Base-by-base conservation (phyloP, 2,888 invertebrate species). In the Melikaiella ostensackeni region DNA sequence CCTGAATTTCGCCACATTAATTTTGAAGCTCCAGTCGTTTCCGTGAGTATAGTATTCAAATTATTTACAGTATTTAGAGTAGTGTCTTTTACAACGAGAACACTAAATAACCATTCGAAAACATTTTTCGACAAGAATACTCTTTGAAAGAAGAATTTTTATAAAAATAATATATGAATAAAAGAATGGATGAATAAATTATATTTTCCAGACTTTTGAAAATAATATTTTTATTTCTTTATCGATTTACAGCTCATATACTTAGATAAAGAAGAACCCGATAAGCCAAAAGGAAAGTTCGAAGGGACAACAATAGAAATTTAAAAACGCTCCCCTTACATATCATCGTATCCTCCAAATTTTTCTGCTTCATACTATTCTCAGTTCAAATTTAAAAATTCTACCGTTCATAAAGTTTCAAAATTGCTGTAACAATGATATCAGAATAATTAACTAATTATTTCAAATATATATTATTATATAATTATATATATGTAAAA, bases 1-100 rank as follows among this genome's bases (percentile, higher is more conserved):
- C 89, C 91, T 19, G 94, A 94, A 82, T 94, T 94, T 85, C 92
- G 92, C 75, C 76, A 84, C n/a, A 87, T 88, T 57, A 82, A 82
- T 70, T 84, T 88, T 74, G 85, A 88, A 74, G 80, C 85, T 30
- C 86, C 87, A 13, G 82, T 81, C 13, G 84, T 88, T n/a, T 85
- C 85, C 83, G 88, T 88, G 83, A 46, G 55, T 55, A 55, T 27
- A 42, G 16, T 5, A 42, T 42, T 5, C 4, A 42, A 16, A 16
- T 5, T 16, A 16, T 16, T 42, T 16, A 42, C 6, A 16, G 6
- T 42, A 42, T 42, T 16, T 42, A 42, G 16, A 1, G 1, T 16
- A 42, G 16, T 16, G 5, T 42, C 16, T 42, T 16, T 42, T 42
- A 16, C 42, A 0, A 5, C 0, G 16, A 42, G 16, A 16, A 42